A percentile compares a stretch with the other conserved stretches of the same genome.
Conservation (phyloP, 2,797 vertebrate genomes). For the Cyclopterus lumpus region DNA sequence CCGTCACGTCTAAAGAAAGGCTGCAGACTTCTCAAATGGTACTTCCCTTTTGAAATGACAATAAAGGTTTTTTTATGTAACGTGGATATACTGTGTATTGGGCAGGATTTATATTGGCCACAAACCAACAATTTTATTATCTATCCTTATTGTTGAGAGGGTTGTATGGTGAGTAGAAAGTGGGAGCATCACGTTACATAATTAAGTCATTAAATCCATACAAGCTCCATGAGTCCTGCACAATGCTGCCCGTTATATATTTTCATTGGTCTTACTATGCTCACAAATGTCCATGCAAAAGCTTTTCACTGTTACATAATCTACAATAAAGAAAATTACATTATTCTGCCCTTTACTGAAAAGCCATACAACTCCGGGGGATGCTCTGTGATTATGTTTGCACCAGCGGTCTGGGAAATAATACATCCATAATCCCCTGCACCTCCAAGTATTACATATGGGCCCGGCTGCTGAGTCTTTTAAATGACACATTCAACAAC, state of each 20-base stretch:
- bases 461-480: not conserved
- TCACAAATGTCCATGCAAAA: not conserved
- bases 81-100: slow-evolving; percentile 7
- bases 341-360: slow-evolving; percentile 45
- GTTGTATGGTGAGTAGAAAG: slow-evolving; percentile 8
- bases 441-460: slow-evolving; percentile 34
- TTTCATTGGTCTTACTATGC: slow-evolving; percentile 8
- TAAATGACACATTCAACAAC: slow-evolving; percentile 36
- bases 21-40: slow-evolving; percentile 1
- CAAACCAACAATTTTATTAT: slow-evolving; percentile 4
- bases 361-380: slow-evolving; percentile 12
- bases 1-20: not conserved
- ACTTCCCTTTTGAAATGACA: not conserved
- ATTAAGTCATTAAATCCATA: slow-evolving; percentile 31
- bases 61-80: slow-evolving; percentile 27
- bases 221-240: not conserved
- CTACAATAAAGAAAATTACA: slow-evolving; percentile 12
- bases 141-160: slow-evolving; percentile 10
- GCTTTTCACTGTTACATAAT: slow-evolving; percentile 31
- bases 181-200: slow-evolving; percentile 21
- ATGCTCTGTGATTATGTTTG: slow-evolving; percentile 39
- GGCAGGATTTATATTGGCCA: not conserved
- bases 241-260: not conserved
- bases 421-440: slow-evolving; percentile 44
- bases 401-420: slow-evolving; percentile 38